Base-by-base conservation (phyloP, 2,797 vertebrate species). In the Liparis tanakae region DNA sequence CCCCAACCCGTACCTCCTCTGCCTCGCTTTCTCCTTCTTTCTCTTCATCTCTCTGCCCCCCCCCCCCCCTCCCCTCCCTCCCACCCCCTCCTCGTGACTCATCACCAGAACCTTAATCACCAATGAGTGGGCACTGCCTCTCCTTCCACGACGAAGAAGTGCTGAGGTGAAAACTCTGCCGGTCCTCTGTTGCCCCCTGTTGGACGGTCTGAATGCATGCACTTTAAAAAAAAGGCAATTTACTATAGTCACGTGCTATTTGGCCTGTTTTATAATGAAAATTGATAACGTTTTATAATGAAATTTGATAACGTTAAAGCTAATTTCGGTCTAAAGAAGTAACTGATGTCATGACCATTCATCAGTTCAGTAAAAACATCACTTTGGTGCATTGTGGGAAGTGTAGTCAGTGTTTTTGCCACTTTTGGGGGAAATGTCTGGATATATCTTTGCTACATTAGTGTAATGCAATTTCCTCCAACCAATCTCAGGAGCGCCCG, bases 21-120 rank as follows among this genome's bases (percentile, higher is more conserved):
- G 41, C 36, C 67, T 34, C 62, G 56, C 43, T 30, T 34, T 30
- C 43, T 66, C 39, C 67, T 54, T 37, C 70, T 50, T 46, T 65
- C 74, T 74, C 74, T 84, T 64, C 73, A 70, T 86, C 54, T 83
- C 69, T 71, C 54, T 54, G 61, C 65, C 70, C 66, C 73, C 70
- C 62, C 71, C 76, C 73, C 76, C 73, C 79, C 66, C 73, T 70
- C 62, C 71, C 76, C 73, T 74, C 73, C 79, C 78, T 62, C 74
- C 72, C 68, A 66, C 76, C 80, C 39, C 74, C 73, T 81, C 84
- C 72, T 76, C 5, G 74, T 93, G 91, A 93, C 89, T 92, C 91
- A 92, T 92, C 86, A 87, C 59, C 85, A 82, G 60, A 82, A 57
- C 80, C 72, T 86, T 92, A 86, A 91, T 91, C 84, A 92, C 83